A percentile compares a stretch with the other conserved stretches of the same genome.
phyloP scores from a whole-genome alignment of 2,113 vertebrate species.

The Cyanistes caeruleus region DNA sequence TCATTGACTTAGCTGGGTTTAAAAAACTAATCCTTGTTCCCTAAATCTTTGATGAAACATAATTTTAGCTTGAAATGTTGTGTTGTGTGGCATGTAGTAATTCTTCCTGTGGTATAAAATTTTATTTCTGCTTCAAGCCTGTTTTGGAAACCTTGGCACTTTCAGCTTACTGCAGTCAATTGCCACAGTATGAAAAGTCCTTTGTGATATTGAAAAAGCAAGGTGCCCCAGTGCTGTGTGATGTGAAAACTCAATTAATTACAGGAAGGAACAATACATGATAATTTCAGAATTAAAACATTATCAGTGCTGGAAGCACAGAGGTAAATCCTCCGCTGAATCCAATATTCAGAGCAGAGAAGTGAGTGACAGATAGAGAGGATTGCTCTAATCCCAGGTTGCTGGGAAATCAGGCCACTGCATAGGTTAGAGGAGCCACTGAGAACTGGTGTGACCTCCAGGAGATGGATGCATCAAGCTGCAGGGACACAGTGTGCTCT shows the following conservation, averaged over 20 bases:
- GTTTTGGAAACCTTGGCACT: conserved; percentile 40
- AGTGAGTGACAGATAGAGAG: not conserved
- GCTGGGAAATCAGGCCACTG: not conserved
- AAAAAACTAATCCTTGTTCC: conserved; percentile 58
- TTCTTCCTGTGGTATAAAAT: conserved; percentile 49
- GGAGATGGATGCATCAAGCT: not conserved
- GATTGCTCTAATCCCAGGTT: not conserved
- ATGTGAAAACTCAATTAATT: not conserved
- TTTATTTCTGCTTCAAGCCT: conserved; percentile 51
- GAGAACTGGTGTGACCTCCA: not conserved
- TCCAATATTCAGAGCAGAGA: not conserved
- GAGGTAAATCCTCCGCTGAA: not conserved
- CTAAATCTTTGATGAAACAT: conserved; percentile 65
- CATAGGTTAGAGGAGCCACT: not conserved
- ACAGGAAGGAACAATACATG: not conserved
- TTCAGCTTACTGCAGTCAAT: not conserved
- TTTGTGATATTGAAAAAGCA: not conserved
- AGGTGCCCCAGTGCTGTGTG: not conserved
- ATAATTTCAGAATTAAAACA: not conserved
- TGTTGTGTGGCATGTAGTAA: conserved; percentile 29
- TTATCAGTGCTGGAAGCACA: not conserved
- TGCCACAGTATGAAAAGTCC: not conserved
- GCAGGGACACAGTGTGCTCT: not conserved
- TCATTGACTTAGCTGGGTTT: conserved; percentile 38
- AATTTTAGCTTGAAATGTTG: conserved; percentile 58